phyloP scores from a whole-genome alignment of 2,888 invertebrate genomes.

The Trissonchulus sp. region DNA sequence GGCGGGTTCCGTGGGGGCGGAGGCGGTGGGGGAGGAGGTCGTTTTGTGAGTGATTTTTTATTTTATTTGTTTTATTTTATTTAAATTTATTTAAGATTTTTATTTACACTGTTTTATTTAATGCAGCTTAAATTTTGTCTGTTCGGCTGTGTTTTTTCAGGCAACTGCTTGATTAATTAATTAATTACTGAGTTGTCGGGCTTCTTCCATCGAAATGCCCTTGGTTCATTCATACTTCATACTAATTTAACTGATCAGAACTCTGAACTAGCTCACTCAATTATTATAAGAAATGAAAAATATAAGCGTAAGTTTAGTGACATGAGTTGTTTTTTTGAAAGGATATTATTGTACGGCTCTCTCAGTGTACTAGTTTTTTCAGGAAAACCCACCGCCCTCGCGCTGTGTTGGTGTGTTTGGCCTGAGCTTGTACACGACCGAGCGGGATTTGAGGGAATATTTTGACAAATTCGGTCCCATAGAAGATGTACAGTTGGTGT shows the following conservation, averaged over 20 bases:
- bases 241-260: too few species aligned
- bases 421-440: constrained; percentile 82
- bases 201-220: too few species aligned
- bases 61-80: background rate
- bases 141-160: too few species aligned
- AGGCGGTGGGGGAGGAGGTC: background rate
- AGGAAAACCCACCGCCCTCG: constrained; percentile 78
- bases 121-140: too few species aligned
- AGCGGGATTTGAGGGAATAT: constrained; percentile 80
- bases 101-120: background rate
- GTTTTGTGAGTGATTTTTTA: background rate
- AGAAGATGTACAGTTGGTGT: constrained; percentile 85
- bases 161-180: too few species aligned
- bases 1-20: background rate
- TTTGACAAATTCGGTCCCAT: constrained; percentile 86
- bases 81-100: background rate
- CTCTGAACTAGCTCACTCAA: too few species aligned
- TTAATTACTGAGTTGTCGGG: too few species aligned
- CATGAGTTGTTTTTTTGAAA: background rate
- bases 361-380: constrained; percentile 38
- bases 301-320: too few species aligned
- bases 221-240: too few species aligned
- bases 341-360: background rate
- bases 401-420: constrained; percentile 92
- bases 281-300: too few species aligned